Percentiles rank a stretch among this genome's conserved stretches.
phyloP scores from a whole-genome alignment of 2,888 invertebrate genomes.

The Iselma pallidipennis region DNA sequence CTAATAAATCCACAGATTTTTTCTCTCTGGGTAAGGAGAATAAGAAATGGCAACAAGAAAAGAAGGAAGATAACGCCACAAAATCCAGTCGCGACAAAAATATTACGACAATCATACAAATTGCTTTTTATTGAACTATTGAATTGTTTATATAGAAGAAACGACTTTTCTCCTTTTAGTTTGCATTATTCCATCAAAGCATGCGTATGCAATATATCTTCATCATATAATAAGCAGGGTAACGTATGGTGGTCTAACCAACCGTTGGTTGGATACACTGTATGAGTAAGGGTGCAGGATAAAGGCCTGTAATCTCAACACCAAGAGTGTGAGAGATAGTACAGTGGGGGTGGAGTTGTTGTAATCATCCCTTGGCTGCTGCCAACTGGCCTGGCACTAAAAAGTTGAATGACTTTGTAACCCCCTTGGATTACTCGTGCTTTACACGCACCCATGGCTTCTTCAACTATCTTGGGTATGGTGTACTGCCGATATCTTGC shows the following conservation, averaged over 20 bases:
- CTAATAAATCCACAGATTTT: neutral
- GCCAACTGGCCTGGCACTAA: constrained; percentile 51
- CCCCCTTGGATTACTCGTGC: constrained; percentile 38
- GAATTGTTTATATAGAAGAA: neutral
- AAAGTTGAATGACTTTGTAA: constrained; percentile 51
- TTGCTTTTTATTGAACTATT: neutral
- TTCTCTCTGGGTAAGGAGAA: neutral
- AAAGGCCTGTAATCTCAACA: constrained; percentile 45
- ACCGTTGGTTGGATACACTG: constrained; percentile 27
- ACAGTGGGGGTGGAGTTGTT: constrained; percentile 32
- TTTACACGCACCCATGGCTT: constrained; percentile 41
- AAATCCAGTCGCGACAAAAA: neutral
- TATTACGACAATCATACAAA: neutral
- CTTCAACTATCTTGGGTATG: constrained; percentile 22
- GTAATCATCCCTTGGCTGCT: constrained; percentile 44
- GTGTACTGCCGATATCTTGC: neutral
- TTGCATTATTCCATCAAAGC: constrained; percentile 32
- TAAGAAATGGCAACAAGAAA: neutral
- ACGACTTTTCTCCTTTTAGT: neutral
- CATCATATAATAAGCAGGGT: constrained; percentile 51
- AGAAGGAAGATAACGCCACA: neutral
- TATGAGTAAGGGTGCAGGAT: constrained; percentile 39
- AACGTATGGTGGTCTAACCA: constrained; percentile 49
- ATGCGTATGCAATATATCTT: constrained; percentile 51
- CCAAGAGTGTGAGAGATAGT: constrained; percentile 32